Percentiles rank a stretch among this genome's conserved stretches.
Conservation (phyloP, 2,888 invertebrate genomes). For the Brachylomia viminalis region DNA sequence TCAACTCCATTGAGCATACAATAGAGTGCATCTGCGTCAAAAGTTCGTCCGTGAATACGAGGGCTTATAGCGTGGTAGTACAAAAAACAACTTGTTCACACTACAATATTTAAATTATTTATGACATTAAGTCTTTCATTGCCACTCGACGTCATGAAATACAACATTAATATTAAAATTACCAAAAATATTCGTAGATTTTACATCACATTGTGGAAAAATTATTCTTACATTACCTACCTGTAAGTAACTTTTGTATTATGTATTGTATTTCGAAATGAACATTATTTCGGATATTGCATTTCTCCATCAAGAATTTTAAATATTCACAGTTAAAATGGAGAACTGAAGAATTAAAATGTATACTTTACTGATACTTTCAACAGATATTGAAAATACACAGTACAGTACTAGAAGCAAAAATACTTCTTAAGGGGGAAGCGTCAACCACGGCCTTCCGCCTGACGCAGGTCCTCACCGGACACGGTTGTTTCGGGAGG, state of each 20-base stretch:
- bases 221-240: background rate
- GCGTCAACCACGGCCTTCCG: too few relatives aligned
- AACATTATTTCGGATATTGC: background rate
- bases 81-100: background rate
- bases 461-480: too few relatives aligned
- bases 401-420: background rate
- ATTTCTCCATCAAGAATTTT: background rate
- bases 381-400: background rate
- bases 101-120: constrained; percentile 24
- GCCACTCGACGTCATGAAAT: background rate
- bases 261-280: constrained; percentile 12
- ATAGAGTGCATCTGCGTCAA: background rate
- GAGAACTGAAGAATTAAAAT: background rate
- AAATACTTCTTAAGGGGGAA: too few relatives aligned
- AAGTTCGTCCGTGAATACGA: background rate
- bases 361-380: background rate
- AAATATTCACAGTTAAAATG: background rate
- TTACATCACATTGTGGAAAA: constrained; percentile 1
- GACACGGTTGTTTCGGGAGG: too few relatives aligned
- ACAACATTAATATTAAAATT: background rate
- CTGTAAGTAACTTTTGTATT: background rate
- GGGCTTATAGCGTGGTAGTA: background rate
- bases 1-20: background rate
- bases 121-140: background rate
- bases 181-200: background rate